Percentiles rank a stretch among this genome's conserved stretches.
Conservation (phyloP, 2,888 invertebrate species). For the Cactoblastis cactorum region DNA sequence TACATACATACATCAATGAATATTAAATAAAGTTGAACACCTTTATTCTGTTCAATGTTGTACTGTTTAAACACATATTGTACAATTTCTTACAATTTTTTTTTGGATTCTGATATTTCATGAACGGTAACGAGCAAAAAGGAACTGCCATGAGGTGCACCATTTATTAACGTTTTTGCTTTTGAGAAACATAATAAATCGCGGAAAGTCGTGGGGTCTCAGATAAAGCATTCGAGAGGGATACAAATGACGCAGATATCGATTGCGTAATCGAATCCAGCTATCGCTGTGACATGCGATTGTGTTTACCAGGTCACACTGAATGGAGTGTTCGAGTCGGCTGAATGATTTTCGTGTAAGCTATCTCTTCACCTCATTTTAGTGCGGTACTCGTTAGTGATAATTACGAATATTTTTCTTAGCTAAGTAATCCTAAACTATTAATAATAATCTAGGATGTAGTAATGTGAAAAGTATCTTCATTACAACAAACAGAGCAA, state of each 20-base stretch:
- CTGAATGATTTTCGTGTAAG: neutral
- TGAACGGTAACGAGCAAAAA: conserved; percentile 22
- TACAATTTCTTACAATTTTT: neutral
- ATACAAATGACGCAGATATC: conserved; percentile 38
- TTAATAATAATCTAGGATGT: too few relatives aligned
- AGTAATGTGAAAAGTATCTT: neutral
- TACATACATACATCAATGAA: too few relatives aligned
- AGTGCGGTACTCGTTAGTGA: neutral
- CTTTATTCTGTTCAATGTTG: too few relatives aligned
- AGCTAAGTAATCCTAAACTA: too few relatives aligned
- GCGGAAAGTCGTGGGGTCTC: conserved; percentile 26
- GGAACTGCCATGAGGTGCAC: conserved; percentile 20
- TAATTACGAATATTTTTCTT: neutral
- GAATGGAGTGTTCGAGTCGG: neutral
- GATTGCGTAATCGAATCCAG: conserved; percentile 24
- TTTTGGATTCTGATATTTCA: neutral
- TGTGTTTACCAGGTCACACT: conserved; percentile 11
- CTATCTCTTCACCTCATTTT: neutral
- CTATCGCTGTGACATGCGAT: conserved; percentile 4
- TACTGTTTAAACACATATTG: too few relatives aligned
- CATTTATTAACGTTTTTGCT: conserved; percentile 30
- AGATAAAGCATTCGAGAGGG: conserved; percentile 55
- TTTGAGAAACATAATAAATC: conserved; percentile 29
- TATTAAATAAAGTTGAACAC: too few relatives aligned
- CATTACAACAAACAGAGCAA: too few relatives aligned